Conservation (phyloP, 2,113 vertebrate species). For the Vimba vimba region DNA sequence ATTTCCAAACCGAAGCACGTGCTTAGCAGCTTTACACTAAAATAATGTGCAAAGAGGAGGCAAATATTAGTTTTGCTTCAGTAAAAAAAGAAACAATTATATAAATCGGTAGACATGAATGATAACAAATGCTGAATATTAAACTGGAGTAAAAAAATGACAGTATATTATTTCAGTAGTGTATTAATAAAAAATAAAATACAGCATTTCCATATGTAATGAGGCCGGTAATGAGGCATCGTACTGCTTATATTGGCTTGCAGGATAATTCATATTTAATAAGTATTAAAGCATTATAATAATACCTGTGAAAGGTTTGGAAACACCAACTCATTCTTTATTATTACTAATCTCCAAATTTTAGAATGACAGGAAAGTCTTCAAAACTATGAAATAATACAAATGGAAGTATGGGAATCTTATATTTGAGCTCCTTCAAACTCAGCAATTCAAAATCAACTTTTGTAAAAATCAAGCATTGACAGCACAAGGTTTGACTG, state of each 20-base stretch:
- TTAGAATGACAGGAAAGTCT: neutral
- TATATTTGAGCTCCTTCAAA: neutral
- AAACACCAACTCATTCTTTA: neutral
- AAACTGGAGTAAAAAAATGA: conserved; percentile 14
- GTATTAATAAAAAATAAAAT: conserved; percentile 16
- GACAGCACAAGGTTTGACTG: neutral
- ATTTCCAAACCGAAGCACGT: conserved; percentile 20
- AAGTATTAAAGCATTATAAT: neutral
- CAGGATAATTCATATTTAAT: neutral
- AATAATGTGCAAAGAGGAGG: conserved; percentile 42
- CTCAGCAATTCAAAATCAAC: neutral
- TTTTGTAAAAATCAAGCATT: neutral
- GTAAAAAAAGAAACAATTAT: conserved; percentile 47
- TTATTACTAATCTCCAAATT: neutral
- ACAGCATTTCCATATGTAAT: neutral
- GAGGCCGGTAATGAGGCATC: conserved; percentile 65
- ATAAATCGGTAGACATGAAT: conserved; percentile 45
- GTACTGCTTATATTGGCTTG: neutral
- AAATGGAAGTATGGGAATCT: neutral
- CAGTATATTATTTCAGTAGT: conserved; percentile 47
- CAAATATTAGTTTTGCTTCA: conserved; percentile 53
- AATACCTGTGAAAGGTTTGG: neutral
- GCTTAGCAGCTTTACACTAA: conserved; percentile 31
- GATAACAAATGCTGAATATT: conserved; percentile 30
- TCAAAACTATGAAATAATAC: neutral